Base-by-base conservation (phyloP, 2,888 invertebrate genomes). In the Pseudoips prasinana region DNA sequence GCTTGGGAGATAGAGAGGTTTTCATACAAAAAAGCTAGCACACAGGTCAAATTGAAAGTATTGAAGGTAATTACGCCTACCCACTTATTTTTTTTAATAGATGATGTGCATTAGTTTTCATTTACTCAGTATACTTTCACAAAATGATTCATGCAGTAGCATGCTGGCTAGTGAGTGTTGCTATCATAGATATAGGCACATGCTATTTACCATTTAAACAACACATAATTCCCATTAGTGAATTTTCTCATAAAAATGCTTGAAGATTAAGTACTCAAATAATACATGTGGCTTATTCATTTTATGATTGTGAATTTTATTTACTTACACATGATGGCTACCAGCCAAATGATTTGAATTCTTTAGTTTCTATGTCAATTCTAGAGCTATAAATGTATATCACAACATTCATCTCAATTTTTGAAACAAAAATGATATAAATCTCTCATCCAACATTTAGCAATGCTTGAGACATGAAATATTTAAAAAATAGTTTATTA, bases 1-100 rank as follows among this genome's bases (percentile, higher is more conserved):
- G 97, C 96, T 35, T 97, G 97, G 97, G 98, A 98, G 89, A 90
- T 98, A 35, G 98, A 98, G 79, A 91, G 97, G 53, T 97, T 97
- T 88, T 98, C 98, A 22, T 99, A 98, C 85, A 96, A 96, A 75
- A 96, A 97, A 84, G 93, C 97, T 49, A 94, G 96, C 62, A 90
- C 96, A 29, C 92, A 93, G 61, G 94, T 97, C 7, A 98, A 98
- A 90, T 90, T 99, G 41, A 92, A 95, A 54, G 91, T 97, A 58
- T 90, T 98, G 37, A 96, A 98, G 92, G 97, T 97, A 92, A 76
- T 73, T 65, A 64, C 49, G 43, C 67, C 59, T 61, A 66, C 66
- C 50, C 37, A 24, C 32, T 46, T 20, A n/a, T 20, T 3, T 46
- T 46, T 53, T 48, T 58, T 33, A 38, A 34, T 46, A 46, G 38